Base-by-base conservation (phyloP, 1,140 invertebrate genomes). In the Drosophila kikkawai region DNA sequence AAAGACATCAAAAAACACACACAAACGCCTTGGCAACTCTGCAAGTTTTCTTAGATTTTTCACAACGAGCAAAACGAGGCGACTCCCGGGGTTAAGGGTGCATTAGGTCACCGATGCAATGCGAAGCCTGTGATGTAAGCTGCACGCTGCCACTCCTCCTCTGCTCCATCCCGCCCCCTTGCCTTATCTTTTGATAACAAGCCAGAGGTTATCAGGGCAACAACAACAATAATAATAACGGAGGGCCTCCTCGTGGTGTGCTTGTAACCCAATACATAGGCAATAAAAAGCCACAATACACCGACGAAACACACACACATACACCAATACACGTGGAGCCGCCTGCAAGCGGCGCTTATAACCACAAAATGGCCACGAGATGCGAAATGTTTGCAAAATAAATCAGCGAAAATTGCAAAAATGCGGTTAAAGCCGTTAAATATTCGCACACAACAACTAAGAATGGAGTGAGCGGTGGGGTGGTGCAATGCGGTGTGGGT, bases 341-440 rank as follows among this genome's bases (percentile, higher is more conserved):
- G 50, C 61, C 65, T 47, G 47, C 45, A 86, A 69, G 47, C 47
- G 60, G 73, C 73, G 81, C 78, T 79, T 76, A 61, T 88, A 84
- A 90, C 84, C 84, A 84, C 81, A 88, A 88, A 90, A 79, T 80
- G 78, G 67, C 48, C 69, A 66, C 51, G 63, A 75, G 41, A 56
- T 56, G 53, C 53, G 36, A 71, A 42, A 44, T 58, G 34, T 66
- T 70, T 79, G 75, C 61, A 67, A 66, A 75, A 75, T 74, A 65
- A 56, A 75, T 66, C 22, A 32, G 42, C 53, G 32, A 75, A 22
- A 26, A 58, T 41, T 39, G 48, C 15, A 51, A 75, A 57, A 75
- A 75, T 75, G 73, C 34, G 58, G 69, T 79, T 67, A 26, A 75
- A 75, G 59, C 71, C 34, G 32, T 71, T 42, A 56, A 56, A 12